These are phyloP conservation scores for Rhadinocentrus ornatus DNA, from an alignment of 2,797 vertebrate species.

Conservation along the genomic window DNA sequence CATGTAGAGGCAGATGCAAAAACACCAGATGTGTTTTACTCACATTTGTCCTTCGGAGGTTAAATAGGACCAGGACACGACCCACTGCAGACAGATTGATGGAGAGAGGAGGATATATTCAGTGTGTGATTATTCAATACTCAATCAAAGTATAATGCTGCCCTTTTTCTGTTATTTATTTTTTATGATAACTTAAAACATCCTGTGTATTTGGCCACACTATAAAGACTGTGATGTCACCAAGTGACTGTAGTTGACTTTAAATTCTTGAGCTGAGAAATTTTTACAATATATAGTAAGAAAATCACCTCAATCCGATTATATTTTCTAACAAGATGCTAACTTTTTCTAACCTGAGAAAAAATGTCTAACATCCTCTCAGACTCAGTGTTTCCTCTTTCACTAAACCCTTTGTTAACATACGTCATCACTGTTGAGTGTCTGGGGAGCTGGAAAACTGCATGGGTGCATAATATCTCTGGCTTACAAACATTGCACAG, in stretches of 20 bases:
- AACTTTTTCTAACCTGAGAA: neutral
- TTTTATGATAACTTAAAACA: neutral
- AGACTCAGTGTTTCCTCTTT: slow-evolving; percentile 24
- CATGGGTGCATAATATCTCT: slow-evolving; percentile 44
- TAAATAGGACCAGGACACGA: neutral
- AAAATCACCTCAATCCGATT: slow-evolving; percentile 1
- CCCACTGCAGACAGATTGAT: neutral
- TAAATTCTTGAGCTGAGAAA: neutral
- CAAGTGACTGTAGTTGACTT: neutral
- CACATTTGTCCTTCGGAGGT: neutral
- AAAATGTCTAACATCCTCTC: slow-evolving; percentile 14
- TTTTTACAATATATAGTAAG: too few species aligned
- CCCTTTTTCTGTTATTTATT: neutral
- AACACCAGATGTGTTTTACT: slow-evolving; percentile 10
- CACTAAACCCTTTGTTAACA: slow-evolving; percentile 37
- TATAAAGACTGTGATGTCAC: neutral
- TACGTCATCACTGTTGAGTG: slow-evolving; percentile 34
- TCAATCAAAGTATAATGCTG: neutral
- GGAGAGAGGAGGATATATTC: neutral
- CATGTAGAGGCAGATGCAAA: slow-evolving; percentile 4
- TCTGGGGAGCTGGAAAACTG: slow-evolving; percentile 8
- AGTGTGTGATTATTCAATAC: neutral
- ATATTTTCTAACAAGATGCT: slow-evolving; percentile 18
- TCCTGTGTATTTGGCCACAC: neutral
- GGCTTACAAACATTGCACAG: slow-evolving; percentile 38